Evolutionary conservation across 2,888 invertebrate genomes (phyloP), one percentile per base, ranked within the genome.

Genomic region (Odontomyia ornata): DNA sequence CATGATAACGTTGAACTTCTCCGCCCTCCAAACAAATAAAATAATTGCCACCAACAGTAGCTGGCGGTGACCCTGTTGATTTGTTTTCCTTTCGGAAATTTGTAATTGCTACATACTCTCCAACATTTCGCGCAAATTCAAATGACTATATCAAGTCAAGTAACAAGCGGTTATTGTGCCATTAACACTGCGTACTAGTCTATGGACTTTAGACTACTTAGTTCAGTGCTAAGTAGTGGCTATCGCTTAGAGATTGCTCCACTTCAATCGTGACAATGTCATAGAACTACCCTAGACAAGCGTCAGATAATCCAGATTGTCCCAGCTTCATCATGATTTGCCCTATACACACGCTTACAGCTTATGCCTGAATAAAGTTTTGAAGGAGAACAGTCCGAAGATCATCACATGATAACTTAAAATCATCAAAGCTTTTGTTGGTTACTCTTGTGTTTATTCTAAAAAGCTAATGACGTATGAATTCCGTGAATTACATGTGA

Each of bases 321-420:
- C 65, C 36, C 18, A 36, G 65, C 36, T 30, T 65, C 4, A 64
- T 27, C 62, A 28, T 27, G 23, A 64, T 28, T 64, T 28, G n/a
- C n/a, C 36, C 18, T 18, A 18, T 4, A 21, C 36, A 65, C 36
- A n/a, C 36, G 36, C 27, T 52, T 52, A 9, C 2, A 52, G 13
- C 52, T n/a, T 36, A 36, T 36, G 36, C 3, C 9, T 9, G 5
- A 36, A 36, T 36, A 36, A 36, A 36, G 9, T 36, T 5, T 36
- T 52, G 64, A n/a, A 64, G 64, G 28, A 28, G 11, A 28, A 13
- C 5, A 28, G 64, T 64, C 64, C 30, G n/a, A 25, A 64, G 25
- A 64, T 64, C n/a, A n/a, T n/a, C 30, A 64, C 64, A 64, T 64
- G 64, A 9, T 60, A 52, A 52, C 36, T 5, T 36, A 36, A 5